Percentiles rank a stretch among this genome's conserved stretches.
Evolutionary conservation across 2,888 invertebrate species (phyloP).

Genomic region (Trypoxylon attenuatum): DNA sequence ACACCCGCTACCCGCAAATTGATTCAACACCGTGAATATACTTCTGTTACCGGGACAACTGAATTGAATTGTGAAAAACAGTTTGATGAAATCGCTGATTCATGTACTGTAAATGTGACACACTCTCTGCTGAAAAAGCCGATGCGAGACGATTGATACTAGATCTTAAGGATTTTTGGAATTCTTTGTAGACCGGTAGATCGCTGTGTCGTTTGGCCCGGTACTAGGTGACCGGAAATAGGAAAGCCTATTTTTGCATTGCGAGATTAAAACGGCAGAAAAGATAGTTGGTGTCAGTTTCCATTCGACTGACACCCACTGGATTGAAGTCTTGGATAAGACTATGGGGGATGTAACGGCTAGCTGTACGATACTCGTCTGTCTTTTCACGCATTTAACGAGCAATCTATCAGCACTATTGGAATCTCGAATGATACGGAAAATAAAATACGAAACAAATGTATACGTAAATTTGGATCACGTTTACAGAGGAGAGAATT

Average conservation of each 20-base stretch:
- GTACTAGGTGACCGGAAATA: constrained; percentile 54
- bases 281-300: constrained; percentile 38
- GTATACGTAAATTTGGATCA: not conserved
- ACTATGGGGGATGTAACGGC: constrained; percentile 27
- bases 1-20: too few species aligned
- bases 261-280: constrained; percentile 52
- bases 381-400: too few species aligned
- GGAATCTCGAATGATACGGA: too few species aligned
- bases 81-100: constrained; percentile 35
- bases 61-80: too few species aligned
- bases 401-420: too few species aligned
- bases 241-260: constrained; percentile 60
- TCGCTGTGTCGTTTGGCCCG: constrained; percentile 50
- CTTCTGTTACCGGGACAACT: too few species aligned
- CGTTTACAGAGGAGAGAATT: not conserved
- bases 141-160: constrained; percentile 35
- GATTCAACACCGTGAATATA: too few species aligned
- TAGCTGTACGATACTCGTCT: constrained; percentile 33
- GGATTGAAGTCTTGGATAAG: constrained; percentile 34
- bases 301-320: constrained; percentile 38
- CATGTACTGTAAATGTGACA: constrained; percentile 27
- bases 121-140: constrained; percentile 20
- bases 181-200: constrained; percentile 53
- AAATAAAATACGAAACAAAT: too few species aligned
- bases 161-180: constrained; percentile 50